Evolutionary conservation across 53 echinoderm and acorn worm genomes (phyloP), one percentile per base, ranked within the genome.

Genomic region (Pentamera pediparva): DNA sequence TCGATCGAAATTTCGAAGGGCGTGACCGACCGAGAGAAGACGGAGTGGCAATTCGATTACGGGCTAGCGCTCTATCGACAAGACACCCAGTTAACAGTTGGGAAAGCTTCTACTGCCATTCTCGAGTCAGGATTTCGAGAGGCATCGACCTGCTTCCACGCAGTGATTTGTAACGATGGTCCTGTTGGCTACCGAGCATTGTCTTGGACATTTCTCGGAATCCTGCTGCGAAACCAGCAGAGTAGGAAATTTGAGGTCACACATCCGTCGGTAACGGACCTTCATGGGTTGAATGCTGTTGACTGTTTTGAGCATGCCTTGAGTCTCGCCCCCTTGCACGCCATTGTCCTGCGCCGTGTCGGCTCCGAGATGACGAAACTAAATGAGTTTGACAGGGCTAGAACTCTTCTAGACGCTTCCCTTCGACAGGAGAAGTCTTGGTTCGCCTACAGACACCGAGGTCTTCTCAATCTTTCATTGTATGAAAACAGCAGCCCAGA

Each of bases 1-100:
- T 82, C 90, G 6, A 88, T 87, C 17, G 82, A 85, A 18, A 79
- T 75, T 8, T 86, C 84, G 6, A 74, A 84, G 27, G 56, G 69
- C 15, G 73, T 60, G 6, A 65, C 37, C 2, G 51, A 61, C 15
- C 79, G 77, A 8, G 95, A 95, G 51, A 84, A 81, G 31, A 87
- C 90, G 0, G 95, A 95, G 52, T 95, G 95, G 95, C n/a, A 87
- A 28, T 90, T 82, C 70, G 95, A 90, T 52, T 87, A 91, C 39
- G 95, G 82, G 9, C 32, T 87, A 40, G 85, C 85, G 4, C 78
- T 95, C 12, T 85, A 77, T 25, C 78, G 95, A 31, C 59, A 69
- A 65, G 89, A 89, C 60, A 70, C 47, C 57, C 89, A 89, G 38
- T 29, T 81, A 19, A 75, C 78, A 20, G 45, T 71, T 56, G 81